Conservation (phyloP, 2,797 vertebrate genomes). For the Scomberomorus guttatus region DNA sequence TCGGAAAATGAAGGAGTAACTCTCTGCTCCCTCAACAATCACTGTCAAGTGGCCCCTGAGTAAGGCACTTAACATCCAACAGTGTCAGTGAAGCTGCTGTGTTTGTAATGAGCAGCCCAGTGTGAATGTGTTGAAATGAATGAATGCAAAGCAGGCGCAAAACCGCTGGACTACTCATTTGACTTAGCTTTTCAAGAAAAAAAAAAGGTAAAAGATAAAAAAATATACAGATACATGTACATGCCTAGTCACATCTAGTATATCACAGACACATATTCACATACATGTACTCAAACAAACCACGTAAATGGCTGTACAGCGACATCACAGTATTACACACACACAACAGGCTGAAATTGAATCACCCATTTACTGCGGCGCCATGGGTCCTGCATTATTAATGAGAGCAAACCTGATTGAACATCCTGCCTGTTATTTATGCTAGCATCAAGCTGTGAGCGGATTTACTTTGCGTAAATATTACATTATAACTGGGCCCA, state of each 20-base stretch:
- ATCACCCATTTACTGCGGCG: constrained; percentile 69
- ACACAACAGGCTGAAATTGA: constrained; percentile 68
- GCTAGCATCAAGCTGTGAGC: constrained; percentile 71
- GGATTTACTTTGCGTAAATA: constrained; percentile 78
- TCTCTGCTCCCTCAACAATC: constrained; percentile 3
- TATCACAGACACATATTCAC: not conserved
- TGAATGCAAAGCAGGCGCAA: not conserved
- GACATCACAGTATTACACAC: constrained; percentile 43
- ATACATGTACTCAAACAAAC: constrained; percentile 19
- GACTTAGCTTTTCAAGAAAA: not conserved
- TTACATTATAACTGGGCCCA: constrained; percentile 69
- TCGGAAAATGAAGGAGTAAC: constrained; percentile 20
- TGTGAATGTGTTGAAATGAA: constrained; percentile 1
- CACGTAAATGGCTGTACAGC: constrained; percentile 32
- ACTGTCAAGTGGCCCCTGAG: constrained; percentile 16
- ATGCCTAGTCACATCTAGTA: not conserved
- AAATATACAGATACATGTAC: not conserved
- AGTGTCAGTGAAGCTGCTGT: constrained; percentile 18
- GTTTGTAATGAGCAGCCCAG: constrained; percentile 11
- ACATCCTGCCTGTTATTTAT: constrained; percentile 78
- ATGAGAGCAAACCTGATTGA: constrained; percentile 78
- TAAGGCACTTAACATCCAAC: constrained; percentile 23
- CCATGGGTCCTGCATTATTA: constrained; percentile 78
- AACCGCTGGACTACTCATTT: not conserved
- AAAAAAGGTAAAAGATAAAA: not conserved